Percentiles rank a stretch among this genome's conserved stretches.
These are phyloP conservation scores for Ornithoptera priamus DNA, from an alignment of 2,888 invertebrate species.

Conservation along the genomic window DNA sequence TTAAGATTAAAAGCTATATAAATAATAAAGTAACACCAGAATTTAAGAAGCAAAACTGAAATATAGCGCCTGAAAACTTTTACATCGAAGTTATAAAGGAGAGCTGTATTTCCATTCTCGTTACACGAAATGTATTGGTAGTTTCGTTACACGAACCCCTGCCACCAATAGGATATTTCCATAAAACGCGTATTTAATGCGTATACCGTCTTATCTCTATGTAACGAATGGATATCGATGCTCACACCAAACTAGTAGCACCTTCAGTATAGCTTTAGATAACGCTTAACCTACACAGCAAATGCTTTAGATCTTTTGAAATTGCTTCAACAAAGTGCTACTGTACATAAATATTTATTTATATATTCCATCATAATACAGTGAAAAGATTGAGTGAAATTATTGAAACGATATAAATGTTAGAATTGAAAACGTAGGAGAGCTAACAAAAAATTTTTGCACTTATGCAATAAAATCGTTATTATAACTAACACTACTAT, in stretches of 20 bases:
- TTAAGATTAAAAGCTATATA: no score
- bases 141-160: conserved; percentile 11
- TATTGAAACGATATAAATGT: no score
- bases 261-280: conserved; percentile 7
- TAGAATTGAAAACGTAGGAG: no score
- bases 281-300: conserved; percentile 5
- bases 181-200: conserved; percentile 17
- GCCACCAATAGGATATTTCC: background rate
- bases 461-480: no score
- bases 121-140: background rate
- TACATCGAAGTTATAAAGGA: background rate
- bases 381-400: no score
- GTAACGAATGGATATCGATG: conserved; percentile 11
- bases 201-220: conserved; percentile 11
- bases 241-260: conserved; percentile 4
- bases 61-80: background rate
- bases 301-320: background rate
- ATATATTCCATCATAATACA: no score
- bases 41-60: no score
- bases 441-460: no score
- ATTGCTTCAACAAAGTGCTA: background rate
- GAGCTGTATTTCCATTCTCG: background rate
- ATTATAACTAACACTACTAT: no score
- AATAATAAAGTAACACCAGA: no score
- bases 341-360: no score